Evolutionary conservation across 64 coral and sea anemone genomes (phyloP), one percentile per base, ranked within the genome.

Genomic region (Pocillopora damicornis): DNA sequence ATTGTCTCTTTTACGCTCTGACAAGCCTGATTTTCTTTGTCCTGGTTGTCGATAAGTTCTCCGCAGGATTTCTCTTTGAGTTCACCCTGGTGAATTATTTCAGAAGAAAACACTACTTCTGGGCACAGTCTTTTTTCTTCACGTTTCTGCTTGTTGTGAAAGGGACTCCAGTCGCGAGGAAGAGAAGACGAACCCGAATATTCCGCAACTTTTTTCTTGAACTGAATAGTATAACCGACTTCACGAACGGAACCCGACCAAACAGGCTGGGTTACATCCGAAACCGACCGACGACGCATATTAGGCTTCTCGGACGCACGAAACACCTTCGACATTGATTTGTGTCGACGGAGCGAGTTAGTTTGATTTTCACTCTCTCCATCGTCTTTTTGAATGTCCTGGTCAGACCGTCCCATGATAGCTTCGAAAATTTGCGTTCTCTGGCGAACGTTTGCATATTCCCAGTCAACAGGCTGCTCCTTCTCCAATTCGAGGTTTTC

Each of bases 271-370:
- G 81, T 25, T 73, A 85, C 18, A 58, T 92, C 90, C 22, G 90
- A 92, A 56, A 92, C 68, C 8, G 90, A 92, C 22, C 90, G 74
- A 69, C 85, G 81, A 60, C 83, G 90, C 34, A 92, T 16, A 78
- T 64, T 35, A 37, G 83, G 75, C n/a, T 86, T 84, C n/a, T 92
- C 75, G 16, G 66, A 38, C 42, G 75, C 61, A 72, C 75, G 83
- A 61, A 65, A 74, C 37, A 57, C 73, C 45, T 62, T 92, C 75
- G 90, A 83, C 75, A 92, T 37, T 5, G 90, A 92, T 16, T 69
- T 74, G 18, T 66, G 75, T 18, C 90, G 84, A 61, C 90, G 90
- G 59, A 92, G 12, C 20, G 75, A 71, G 67, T 71, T 71, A 22
- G 20, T 71, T 23, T 71, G 74, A 26, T 14, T 23, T 51, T 77